A percentile compares a stretch with the other conserved stretches of the same genome.
Conservation (phyloP, 2,888 invertebrate species). For the Axea sp. region DNA sequence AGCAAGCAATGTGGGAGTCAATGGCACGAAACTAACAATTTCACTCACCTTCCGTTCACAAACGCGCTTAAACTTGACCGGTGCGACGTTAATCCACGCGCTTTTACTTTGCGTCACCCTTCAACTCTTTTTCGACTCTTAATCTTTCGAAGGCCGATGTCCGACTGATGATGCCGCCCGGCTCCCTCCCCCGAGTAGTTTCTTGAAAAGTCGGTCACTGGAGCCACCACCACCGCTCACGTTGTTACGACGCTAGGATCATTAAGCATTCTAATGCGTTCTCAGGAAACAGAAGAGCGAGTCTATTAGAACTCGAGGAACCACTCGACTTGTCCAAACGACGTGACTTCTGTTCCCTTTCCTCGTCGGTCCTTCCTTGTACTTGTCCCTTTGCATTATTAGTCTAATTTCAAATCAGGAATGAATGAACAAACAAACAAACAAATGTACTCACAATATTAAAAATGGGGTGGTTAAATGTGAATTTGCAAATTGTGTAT, state of each 20-base stretch:
- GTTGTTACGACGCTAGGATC: conserved; percentile 69
- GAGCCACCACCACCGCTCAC: conserved; percentile 71
- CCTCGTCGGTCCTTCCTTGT: neutral
- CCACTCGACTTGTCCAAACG: too few relatives aligned
- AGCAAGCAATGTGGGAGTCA: conserved; percentile 1
- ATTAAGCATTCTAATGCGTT: conserved; percentile 75
- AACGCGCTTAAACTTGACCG: conserved; percentile 41
- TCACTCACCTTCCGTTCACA: conserved; percentile 63
- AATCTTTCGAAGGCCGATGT: conserved; percentile 78
- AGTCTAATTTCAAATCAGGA: too few relatives aligned
- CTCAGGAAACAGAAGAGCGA: conserved; percentile 56
- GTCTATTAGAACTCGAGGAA: conserved; percentile 31
- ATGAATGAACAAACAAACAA: too few relatives aligned
- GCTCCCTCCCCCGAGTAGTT: conserved; percentile 73
- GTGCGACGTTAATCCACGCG: conserved; percentile 51
- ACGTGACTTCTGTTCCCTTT: conserved; percentile 28
- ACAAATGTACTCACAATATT: too few relatives aligned
- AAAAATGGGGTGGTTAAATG: too few relatives aligned
- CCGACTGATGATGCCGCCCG: conserved; percentile 78
- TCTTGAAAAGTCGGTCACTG: conserved; percentile 76
- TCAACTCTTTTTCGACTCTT: conserved; percentile 76
- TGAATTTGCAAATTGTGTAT: too few relatives aligned
- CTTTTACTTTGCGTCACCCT: conserved; percentile 70
- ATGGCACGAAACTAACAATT: conserved; percentile 42
- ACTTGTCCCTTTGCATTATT: too few relatives aligned